Evolutionary conservation across 1,140 invertebrate genomes (phyloP), one percentile per base, ranked within the genome.

Genomic region (Saccostrea echinata): DNA sequence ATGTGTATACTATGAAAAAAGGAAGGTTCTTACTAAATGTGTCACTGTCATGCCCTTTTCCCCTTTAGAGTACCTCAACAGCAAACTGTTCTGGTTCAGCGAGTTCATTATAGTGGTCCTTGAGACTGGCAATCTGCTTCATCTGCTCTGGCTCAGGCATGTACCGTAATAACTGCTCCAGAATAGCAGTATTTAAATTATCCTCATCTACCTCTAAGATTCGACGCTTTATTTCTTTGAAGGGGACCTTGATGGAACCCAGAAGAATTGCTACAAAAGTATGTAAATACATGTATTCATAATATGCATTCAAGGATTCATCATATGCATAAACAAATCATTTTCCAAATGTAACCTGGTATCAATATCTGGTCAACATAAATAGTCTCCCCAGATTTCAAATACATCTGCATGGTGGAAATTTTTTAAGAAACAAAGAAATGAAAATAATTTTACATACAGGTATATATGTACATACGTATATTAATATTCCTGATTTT

Each of bases 51-150:
- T 0, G 8, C 27, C 21, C 68, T 27, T n/a, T 16, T 11, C 9
- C n/a, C 51, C 18, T 27, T 35, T 35, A 33, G 11, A 4, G 21
- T 94, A 99, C 97, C n/a, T 97, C 98, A 3, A 98, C 96, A 81
- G 97, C 97, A 96, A 99, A 99, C 93, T 98, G 98, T 95, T 99
- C 99, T 4, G 98, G 97, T 91, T 98, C 98, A 0, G 98, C 97
- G 57, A 99, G 94, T 33, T 98, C 97, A 55, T 98, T 96, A 86
- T 96, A 97, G 89, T 97, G 96, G 64, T 97, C 96, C 93, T 97
- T 97, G 85, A 97, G 96, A 87, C 97, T 97, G 76, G 97, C 96
- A 8, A 99, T 94, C 91, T 97, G 97, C 80, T 97, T 97, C 4
- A 99, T 95, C 91, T 98, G 97, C 92, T 99, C 98, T 84, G 97